Evolutionary conservation across 2,113 vertebrate species (phyloP).

Genomic region (Merops nubicus): DNA sequence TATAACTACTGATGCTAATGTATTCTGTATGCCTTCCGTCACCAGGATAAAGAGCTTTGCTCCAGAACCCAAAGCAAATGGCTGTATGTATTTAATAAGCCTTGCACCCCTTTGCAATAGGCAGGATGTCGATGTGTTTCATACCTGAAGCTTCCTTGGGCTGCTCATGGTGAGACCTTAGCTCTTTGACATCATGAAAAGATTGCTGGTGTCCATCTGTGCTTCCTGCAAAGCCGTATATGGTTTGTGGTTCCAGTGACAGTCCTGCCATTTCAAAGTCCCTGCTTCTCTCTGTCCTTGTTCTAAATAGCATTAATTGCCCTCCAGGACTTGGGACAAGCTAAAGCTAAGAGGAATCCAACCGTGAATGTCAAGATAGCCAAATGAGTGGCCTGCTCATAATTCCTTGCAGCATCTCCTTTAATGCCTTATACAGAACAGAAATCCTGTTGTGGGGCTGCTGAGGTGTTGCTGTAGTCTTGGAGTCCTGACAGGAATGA

Average conservation of each 20-base stretch:
- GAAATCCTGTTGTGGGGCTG: slow-evolving; percentile 30
- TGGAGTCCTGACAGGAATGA: slow-evolving; percentile 38
- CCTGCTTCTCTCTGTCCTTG: not conserved
- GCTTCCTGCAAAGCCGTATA: not conserved
- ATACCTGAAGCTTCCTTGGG: not conserved
- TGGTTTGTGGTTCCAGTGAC: not conserved
- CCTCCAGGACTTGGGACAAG: not conserved
- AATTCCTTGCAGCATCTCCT: slow-evolving; percentile 44
- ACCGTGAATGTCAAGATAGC: slow-evolving; percentile 41
- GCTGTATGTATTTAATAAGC: slow-evolving; percentile 22
- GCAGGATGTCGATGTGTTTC: not conserved
- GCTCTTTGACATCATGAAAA: not conserved
- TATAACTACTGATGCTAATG: slow-evolving; percentile 46
- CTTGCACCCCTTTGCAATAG: not conserved
- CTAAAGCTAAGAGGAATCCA: slow-evolving; percentile 17
- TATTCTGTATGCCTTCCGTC: slow-evolving; percentile 37
- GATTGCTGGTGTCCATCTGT: not conserved
- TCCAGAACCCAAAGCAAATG: slow-evolving; percentile 16
- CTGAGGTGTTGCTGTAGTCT: slow-evolving; percentile 26
- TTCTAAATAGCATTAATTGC: not conserved
- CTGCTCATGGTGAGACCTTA: not conserved
- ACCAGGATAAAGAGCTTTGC: not conserved
- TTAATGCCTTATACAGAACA: not conserved
- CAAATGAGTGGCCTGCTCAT: not conserved
- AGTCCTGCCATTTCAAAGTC: not conserved